A percentile compares a stretch with the other conserved stretches of the same genome.
phyloP scores from a whole-genome alignment of 2,113 vertebrate genomes.

The Girardinichthys multiradiatus region DNA sequence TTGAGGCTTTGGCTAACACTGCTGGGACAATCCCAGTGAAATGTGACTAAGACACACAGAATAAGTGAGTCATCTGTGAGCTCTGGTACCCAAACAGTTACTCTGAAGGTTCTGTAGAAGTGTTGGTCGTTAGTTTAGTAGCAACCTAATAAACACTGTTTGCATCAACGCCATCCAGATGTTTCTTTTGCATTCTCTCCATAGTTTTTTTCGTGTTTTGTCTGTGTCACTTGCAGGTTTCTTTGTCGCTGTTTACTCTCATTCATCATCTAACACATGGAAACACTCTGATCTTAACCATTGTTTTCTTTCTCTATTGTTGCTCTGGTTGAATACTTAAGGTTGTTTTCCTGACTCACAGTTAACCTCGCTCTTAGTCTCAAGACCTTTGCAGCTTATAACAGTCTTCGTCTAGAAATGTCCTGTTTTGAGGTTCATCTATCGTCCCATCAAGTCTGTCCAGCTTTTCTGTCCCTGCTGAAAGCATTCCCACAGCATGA shows the following conservation, averaged over 20 bases:
- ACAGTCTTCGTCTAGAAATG: no score
- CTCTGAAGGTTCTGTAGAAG: background rate
- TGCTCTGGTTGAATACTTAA: no score
- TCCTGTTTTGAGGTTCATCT: no score
- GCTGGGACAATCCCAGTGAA: slow-evolving; percentile 44
- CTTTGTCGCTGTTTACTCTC: background rate
- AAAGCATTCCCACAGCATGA: no score
- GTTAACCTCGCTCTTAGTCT: no score
- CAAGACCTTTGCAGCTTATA: no score
- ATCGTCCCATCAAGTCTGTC: no score
- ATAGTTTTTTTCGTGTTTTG: background rate
- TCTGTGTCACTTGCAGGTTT: background rate
- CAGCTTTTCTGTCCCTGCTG: no score
- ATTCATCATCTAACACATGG: no score
- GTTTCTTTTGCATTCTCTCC: background rate
- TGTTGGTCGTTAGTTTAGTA: background rate
- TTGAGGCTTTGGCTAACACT: slow-evolving; percentile 33
- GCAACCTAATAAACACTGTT: slow-evolving; percentile 32
- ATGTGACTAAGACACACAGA: slow-evolving; percentile 52
- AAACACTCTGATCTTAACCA: no score
- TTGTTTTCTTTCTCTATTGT: no score
- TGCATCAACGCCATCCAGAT: slow-evolving; percentile 35
- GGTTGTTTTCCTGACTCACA: no score
- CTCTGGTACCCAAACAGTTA: slow-evolving; percentile 14
- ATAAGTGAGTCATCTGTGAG: slow-evolving; percentile 43